phyloP scores from a whole-genome alignment of 2,888 invertebrate species.

The Nineta flava region DNA sequence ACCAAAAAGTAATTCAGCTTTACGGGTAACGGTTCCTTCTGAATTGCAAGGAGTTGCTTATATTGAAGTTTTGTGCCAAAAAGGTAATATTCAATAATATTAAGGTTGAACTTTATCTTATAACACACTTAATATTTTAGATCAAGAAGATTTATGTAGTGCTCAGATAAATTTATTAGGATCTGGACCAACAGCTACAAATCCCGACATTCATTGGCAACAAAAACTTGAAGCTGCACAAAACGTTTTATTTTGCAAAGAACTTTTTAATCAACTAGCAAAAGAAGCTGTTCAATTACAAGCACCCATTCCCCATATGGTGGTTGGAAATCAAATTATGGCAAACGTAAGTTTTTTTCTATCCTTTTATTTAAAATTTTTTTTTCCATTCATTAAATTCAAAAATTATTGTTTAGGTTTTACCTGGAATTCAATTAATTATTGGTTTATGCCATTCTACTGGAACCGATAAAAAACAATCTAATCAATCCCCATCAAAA shows the following conservation, averaged over 20 bases:
- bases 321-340: constrained; percentile 93
- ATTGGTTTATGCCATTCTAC: constrained; percentile 84
- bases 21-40: constrained; percentile 83
- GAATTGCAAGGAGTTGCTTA: constrained; percentile 92
- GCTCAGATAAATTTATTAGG: constrained; percentile 66
- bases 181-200: constrained; percentile 52
- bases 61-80: constrained; percentile 88
- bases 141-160: constrained; percentile 79
- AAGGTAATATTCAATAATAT: constrained; percentile 36
- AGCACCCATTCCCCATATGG: constrained; percentile 89
- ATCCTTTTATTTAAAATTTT: neutral
- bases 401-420: constrained; percentile 34
- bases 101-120: neutral
- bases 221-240: constrained; percentile 93
- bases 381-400: neutral
- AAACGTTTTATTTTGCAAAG: constrained; percentile 93
- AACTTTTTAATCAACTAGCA: constrained; percentile 83
- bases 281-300: constrained; percentile 89
- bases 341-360: constrained; percentile 62
- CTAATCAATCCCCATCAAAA: constrained; percentile 31
- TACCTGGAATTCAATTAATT: constrained; percentile 84
- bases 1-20: constrained; percentile 51
- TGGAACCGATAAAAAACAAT: constrained; percentile 37
- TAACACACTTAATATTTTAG: constrained; percentile 28
- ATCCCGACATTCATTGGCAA: constrained; percentile 80